These are phyloP conservation scores for Oncopeltus fasciatus DNA, from an alignment of 1,140 invertebrate species.

Conservation along the genomic window DNA sequence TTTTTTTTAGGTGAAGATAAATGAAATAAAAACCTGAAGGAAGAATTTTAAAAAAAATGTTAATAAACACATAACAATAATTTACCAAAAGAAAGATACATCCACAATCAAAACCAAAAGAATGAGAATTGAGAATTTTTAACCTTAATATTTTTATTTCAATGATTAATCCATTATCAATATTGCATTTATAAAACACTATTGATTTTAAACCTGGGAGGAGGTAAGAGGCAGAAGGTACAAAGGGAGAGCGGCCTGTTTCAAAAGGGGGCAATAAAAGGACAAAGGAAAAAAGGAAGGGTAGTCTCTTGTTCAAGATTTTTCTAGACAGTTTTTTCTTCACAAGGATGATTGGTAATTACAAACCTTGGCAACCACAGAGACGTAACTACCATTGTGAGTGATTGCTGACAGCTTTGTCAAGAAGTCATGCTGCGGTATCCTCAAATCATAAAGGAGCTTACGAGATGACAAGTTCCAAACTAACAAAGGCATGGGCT, in stretches of 20 bases:
- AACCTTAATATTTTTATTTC: too few species aligned
- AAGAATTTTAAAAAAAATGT: background rate
- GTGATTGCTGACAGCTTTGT: slow-evolving; percentile 70
- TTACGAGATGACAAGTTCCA: slow-evolving; percentile 74
- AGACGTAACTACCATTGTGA: slow-evolving; percentile 58
- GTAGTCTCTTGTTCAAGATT: too few species aligned
- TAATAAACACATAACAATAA: background rate
- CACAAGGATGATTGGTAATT: background rate
- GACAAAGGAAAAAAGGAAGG: too few species aligned
- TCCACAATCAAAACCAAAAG: too few species aligned
- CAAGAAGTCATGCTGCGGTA: slow-evolving; percentile 77
- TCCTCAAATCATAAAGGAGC: slow-evolving; percentile 69
- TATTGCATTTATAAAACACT: too few species aligned
- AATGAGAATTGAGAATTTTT: too few species aligned
- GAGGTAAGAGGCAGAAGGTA: too few species aligned
- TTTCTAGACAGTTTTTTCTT: too few species aligned
- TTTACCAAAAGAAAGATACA: background rate
- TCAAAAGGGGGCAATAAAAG: too few species aligned
- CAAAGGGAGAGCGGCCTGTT: too few species aligned
- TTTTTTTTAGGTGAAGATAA: background rate
- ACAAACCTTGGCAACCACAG: slow-evolving; percentile 39
- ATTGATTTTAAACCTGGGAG: too few species aligned
- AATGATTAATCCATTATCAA: too few species aligned
- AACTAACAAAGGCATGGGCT: slow-evolving; percentile 74
- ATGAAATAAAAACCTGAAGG: background rate